These are phyloP conservation scores for Marisa cornuarietis DNA, from an alignment of 1,140 invertebrate genomes.

Conservation along the genomic window DNA sequence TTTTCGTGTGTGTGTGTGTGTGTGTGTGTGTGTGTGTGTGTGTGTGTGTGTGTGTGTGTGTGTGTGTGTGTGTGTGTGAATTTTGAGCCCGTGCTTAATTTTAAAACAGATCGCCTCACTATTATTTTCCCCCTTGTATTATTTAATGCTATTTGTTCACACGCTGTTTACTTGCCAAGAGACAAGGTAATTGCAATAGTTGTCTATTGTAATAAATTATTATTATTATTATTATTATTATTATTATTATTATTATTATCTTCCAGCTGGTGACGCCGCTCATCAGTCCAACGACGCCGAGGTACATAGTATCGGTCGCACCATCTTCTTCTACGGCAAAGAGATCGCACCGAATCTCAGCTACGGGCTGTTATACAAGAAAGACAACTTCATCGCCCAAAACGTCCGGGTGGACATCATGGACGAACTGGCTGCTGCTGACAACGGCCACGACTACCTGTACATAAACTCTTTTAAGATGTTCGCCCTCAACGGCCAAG, in stretches of 20 bases:
- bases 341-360: not conserved
- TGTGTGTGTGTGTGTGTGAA: too few species aligned
- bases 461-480: constrained; percentile 13
- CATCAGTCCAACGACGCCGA: constrained; percentile 21
- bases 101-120: too few species aligned
- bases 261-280: constrained; percentile 15
- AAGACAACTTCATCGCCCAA: not conserved
- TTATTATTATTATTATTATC: not conserved
- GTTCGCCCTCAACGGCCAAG: constrained; percentile 26
- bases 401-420: not conserved
- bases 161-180: too few species aligned
- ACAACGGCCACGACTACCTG: constrained; percentile 14
- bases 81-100: too few species aligned
- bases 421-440: constrained; percentile 15
- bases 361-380: not conserved
- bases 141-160: too few species aligned
- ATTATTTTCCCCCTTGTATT: too few species aligned
- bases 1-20: too few species aligned
- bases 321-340: constrained; percentile 3
- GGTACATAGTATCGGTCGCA: constrained; percentile 3
- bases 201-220: not conserved
- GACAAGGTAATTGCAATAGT: too few species aligned
- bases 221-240: not conserved
- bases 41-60: too few species aligned
- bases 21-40: too few species aligned